Base-by-base conservation (phyloP, 2,888 invertebrate genomes). In the Diachrysia chrysitis region DNA sequence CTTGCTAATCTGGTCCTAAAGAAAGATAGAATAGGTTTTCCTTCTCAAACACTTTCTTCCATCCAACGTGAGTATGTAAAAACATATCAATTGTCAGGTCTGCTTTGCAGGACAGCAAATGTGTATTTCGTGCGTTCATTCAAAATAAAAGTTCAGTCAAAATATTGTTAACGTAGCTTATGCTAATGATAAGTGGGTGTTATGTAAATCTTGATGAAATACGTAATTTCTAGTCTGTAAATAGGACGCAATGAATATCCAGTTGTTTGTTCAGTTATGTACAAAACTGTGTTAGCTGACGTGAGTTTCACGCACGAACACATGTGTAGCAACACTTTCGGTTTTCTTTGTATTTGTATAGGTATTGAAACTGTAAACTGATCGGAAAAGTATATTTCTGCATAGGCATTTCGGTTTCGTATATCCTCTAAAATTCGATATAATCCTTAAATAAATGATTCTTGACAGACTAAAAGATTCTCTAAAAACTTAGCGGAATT, bases 171-270 rank as follows among this genome's bases (percentile, higher is more conserved):
- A n/a, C 16, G 42, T 42, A 0, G 3, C 5, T 42, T n/a, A 16
- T 16, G n/a, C 42, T 5, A n/a, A 14, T 16, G n/a, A n/a, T 5
- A 42, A 42, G 16, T 14, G n/a, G n/a, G n/a, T n/a, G 42, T 42
- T 16, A 42, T 42, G 16, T 42, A 42, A 42, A 42, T 42, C n/a
- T 42, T 16, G 16, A n/a, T n/a, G 5, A n/a, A n/a, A 37, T 42
- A 42, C 42, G 42, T 42, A 42, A 42, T 42, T 42, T 42, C 42
- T n/a, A 42, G 42, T 42, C 42, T 42, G n/a, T 42, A n/a, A 42
- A 42, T 42, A n/a, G 42, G 42, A 42, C 42, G 42, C n/a, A 42
- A 42, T 42, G 5, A 42, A 42, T 42, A 42, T 42, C 42, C 42
- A 42, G 42, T 42, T 42, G n/a, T 42, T n/a, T 42, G n/a, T 42